These are phyloP conservation scores for Endotricha flammealis DNA, from an alignment of 2,888 invertebrate genomes.

Conservation along the genomic window DNA sequence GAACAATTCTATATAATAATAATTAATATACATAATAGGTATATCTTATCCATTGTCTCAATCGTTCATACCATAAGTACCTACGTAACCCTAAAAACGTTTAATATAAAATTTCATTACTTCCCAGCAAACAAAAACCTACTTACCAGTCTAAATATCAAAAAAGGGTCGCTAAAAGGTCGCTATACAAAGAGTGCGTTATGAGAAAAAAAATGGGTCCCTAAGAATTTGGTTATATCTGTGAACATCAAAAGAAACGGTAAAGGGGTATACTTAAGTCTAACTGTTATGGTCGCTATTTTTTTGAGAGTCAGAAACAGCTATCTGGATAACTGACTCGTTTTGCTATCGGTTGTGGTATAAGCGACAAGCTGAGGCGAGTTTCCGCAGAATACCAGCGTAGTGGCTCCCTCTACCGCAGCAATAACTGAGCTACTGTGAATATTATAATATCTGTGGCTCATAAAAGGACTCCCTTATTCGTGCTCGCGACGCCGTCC, in stretches of 20 bases:
- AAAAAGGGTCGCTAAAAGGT: constrained; percentile 7
- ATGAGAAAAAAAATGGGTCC: constrained; percentile 9
- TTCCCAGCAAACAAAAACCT: background rate
- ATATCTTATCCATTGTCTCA: too few species aligned
- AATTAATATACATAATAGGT: too few species aligned
- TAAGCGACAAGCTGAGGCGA: background rate
- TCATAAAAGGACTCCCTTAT: background rate
- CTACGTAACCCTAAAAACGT: too few species aligned
- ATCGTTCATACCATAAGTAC: too few species aligned
- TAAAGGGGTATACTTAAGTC: constrained; percentile 14
- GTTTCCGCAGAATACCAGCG: too few species aligned
- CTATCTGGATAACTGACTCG: constrained; percentile 15
- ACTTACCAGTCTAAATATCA: background rate
- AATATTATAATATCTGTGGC: too few species aligned
- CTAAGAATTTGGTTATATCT: constrained; percentile 10
- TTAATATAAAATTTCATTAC: too few species aligned
- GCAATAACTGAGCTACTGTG: too few species aligned
- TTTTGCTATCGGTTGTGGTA: background rate
- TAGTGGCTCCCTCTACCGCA: too few species aligned
- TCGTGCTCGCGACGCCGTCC: too few species aligned
- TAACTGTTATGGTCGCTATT: constrained; percentile 18
- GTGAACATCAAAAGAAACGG: constrained; percentile 6
- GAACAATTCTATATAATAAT: too few species aligned
- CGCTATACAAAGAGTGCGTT: constrained; percentile 6
- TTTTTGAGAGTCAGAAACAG: constrained; percentile 19